Evolutionary conservation across 2,113 vertebrate genomes (phyloP).

Genomic region (Chaetodon auriga): DNA sequence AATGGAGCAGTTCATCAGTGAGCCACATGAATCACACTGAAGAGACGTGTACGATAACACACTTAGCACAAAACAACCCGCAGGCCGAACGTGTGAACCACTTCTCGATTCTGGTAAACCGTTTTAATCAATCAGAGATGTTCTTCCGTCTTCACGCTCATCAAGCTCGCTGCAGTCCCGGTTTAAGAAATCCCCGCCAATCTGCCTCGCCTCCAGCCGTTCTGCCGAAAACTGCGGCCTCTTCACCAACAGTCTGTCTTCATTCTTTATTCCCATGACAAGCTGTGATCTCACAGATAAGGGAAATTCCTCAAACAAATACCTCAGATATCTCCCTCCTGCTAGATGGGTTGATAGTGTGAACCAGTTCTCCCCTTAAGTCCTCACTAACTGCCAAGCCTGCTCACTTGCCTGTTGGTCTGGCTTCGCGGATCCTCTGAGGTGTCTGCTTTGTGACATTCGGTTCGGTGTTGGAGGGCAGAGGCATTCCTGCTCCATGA

Average conservation of each 20-base stretch:
- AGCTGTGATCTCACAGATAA: conserved; percentile 59
- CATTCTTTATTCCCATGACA: conserved; percentile 55
- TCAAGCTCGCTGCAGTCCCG: not conserved
- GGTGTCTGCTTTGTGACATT: conserved; percentile 24
- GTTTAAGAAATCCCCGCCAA: conserved; percentile 22
- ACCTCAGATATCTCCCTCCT: conserved; percentile 32
- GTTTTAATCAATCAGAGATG: conserved; percentile 12
- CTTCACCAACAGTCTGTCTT: conserved; percentile 39
- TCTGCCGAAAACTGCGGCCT: conserved; percentile 30
- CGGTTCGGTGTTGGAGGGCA: not conserved
- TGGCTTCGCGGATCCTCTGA: not conserved
- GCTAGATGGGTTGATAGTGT: conserved; percentile 42
- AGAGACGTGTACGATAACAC: not conserved
- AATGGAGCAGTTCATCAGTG: not conserved
- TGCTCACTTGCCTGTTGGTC: not conserved
- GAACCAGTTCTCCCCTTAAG: not conserved
- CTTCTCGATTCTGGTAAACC: not conserved
- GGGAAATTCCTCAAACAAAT: conserved; percentile 57
- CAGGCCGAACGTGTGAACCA: not conserved
- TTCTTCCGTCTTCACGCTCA: conserved; percentile 15
- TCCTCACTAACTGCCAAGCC: not conserved
- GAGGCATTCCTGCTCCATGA: conserved; percentile 23
- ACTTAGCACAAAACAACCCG: not conserved
- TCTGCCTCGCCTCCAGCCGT: not conserved
- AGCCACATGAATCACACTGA: not conserved